Evolutionary conservation across 2,797 vertebrate species (phyloP).

Genomic region (Aselliscus stoliczkanus): DNA sequence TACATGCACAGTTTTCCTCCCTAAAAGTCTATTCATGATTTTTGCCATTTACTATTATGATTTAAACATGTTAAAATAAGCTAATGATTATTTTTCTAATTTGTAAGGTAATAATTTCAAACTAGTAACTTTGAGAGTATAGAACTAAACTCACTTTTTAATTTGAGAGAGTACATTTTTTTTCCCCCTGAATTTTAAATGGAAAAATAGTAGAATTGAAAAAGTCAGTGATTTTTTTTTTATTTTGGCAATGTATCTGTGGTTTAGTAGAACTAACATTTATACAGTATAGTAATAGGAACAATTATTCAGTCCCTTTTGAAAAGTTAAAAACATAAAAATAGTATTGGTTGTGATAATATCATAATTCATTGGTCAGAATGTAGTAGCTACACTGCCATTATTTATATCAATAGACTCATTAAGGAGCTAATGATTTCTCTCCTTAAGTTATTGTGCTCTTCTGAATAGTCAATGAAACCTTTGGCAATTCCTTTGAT

Average conservation of each 20-base stretch:
- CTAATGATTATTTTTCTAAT: neutral
- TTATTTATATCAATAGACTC: slow-evolving; percentile 63
- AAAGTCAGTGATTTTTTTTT: neutral
- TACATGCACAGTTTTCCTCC: neutral
- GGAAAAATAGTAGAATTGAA: neutral
- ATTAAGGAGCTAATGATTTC: slow-evolving; percentile 69
- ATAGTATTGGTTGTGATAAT: slow-evolving; percentile 32
- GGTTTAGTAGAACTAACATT: neutral
- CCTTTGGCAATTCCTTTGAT: slow-evolving; percentile 38
- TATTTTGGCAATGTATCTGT: neutral
- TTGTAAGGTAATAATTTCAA: neutral
- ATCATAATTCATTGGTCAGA: slow-evolving; percentile 50
- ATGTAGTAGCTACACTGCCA: slow-evolving; percentile 19
- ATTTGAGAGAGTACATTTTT: neutral
- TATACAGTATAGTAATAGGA: neutral
- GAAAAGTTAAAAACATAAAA: slow-evolving; percentile 42
- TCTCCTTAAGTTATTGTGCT: slow-evolving; percentile 60
- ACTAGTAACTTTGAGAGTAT: neutral
- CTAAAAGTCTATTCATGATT: neutral
- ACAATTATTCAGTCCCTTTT: slow-evolving; percentile 10
- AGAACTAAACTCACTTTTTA: neutral
- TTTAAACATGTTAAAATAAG: neutral
- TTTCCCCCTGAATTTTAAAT: neutral
- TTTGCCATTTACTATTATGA: neutral
- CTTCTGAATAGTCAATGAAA: slow-evolving; percentile 41